Base-by-base conservation (phyloP, 2,888 invertebrate genomes). In the Cheiracanthium punctorium region DNA sequence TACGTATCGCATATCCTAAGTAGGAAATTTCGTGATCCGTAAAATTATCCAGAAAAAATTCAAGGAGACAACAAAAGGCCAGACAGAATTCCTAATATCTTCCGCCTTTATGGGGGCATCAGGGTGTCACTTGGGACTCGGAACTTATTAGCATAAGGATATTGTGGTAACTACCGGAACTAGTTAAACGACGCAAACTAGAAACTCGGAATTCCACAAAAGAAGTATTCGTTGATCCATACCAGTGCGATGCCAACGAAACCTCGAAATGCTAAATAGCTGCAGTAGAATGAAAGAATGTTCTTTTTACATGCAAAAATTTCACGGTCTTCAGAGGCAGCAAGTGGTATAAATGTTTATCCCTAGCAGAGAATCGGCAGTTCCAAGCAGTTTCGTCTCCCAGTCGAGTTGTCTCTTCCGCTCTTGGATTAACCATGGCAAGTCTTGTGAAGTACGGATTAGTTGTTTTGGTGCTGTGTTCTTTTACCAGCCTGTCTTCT, bases 241-340 rank as follows among this genome's bases (percentile, higher is more conserved):
- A 52, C 8, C 67, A 33, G 24, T 1, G 4, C 4, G 24, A 24
- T 58, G 58, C 24, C 24, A 24, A 24, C 58, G 30, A 37, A 64
- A 33, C 79, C 24, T 37, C 28, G 73, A 85, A 79, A 85, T 85
- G 84, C 70, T 69, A 85, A 85, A n/a, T n/a, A 67, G 72, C 20
- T 72, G 41, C 32, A 7, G 10, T 29, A 67, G 41, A 73, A 64
- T 70, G 67, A 24, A 80, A 64, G 71, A 28, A 37, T 41, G 29
- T 76, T 71, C 48, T 58, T 72, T 82, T 82, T 64, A 71, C 41
- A 77, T 84, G 76, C 73, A 84, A 77, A 73, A 77, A 33, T 37
- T 69, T 69, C 77, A 30, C 32, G 20, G 24, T 24, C 24, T 4
- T 48, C 24, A 1, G 58, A 58, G 12, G 17, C 1, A 5, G 10